A percentile compares a stretch with the other conserved stretches of the same genome.
These are phyloP conservation scores for Spondyliosoma cantharus DNA, from an alignment of 2,797 vertebrate species.

Conservation along the genomic window DNA sequence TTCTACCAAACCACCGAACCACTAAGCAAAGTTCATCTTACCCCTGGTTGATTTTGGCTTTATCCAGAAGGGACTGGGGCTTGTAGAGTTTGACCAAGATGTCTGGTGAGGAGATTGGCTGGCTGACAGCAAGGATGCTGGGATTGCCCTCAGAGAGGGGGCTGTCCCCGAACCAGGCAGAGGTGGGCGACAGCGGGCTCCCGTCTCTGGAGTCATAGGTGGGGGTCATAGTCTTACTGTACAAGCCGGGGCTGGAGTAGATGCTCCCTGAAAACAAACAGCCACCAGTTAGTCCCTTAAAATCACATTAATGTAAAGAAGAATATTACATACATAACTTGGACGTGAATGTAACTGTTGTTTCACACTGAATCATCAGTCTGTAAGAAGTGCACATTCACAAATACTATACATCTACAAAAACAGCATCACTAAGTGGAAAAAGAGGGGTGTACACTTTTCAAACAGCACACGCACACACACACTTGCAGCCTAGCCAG, in stretches of 20 bases:
- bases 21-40: slow-evolving; percentile 78
- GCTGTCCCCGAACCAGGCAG: slow-evolving; percentile 99
- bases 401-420: slow-evolving; percentile 25
- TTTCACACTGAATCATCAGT: neutral
- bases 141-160: slow-evolving; percentile 98
- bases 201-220: slow-evolving; percentile 98
- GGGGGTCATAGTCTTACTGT: slow-evolving; percentile 99
- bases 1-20: slow-evolving; percentile 39
- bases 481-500: slow-evolving; percentile 64
- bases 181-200: slow-evolving; percentile 96
- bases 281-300: slow-evolving; percentile 36
- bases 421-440: slow-evolving; percentile 20
- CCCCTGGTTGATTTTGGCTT: slow-evolving; percentile 99
- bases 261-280: slow-evolving; percentile 90
- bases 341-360: neutral
- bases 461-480: slow-evolving; percentile 51
- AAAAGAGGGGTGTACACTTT: slow-evolving; percentile 33
- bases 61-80: slow-evolving; percentile 96
- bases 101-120: slow-evolving; percentile 96
- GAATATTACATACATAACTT: neutral
- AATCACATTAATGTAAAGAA: slow-evolving; percentile 2
- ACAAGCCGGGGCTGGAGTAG: slow-evolving; percentile 98
- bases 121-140: slow-evolving; percentile 97
- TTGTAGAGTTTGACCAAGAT: slow-evolving; percentile 97
- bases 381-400: slow-evolving; percentile 28